Evolutionary conservation across 1,140 invertebrate species (phyloP).

Genomic region (Brachionus asplanchnoidis): DNA sequence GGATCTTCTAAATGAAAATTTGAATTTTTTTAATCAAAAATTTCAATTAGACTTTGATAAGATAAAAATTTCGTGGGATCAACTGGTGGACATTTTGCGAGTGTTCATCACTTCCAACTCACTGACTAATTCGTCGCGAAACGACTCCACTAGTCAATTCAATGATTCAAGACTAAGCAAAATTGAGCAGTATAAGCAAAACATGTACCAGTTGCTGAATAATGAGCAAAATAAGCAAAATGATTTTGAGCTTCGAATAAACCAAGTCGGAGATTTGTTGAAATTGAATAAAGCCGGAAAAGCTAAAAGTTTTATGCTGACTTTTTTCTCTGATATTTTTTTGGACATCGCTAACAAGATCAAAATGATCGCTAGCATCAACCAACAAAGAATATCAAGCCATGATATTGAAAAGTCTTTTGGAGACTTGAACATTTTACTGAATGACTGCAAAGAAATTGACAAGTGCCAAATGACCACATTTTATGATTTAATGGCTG

Average conservation of each 20-base stretch:
- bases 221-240: background rate
- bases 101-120: background rate
- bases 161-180: background rate
- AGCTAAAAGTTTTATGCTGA: background rate
- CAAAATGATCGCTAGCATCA: background rate
- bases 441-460: background rate
- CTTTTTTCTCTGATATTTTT: background rate
- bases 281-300: background rate
- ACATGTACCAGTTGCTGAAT: background rate
- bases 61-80: background rate
- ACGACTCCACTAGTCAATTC: background rate
- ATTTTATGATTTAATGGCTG: background rate
- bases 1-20: background rate
- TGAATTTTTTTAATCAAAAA: background rate
- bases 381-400: background rate
- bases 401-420: background rate
- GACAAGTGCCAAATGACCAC: background rate
- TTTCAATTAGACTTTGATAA: background rate
- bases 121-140: background rate
- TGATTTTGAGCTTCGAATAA: background rate
- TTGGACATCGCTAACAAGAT: background rate
- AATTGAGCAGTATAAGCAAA: background rate
- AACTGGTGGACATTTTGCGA: background rate
- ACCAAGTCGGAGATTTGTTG: background rate
- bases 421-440: background rate